Evolutionary conservation across 2,797 vertebrate genomes (phyloP), one percentile per base, ranked within the genome.

Genomic region (Periparus ater): DNA sequence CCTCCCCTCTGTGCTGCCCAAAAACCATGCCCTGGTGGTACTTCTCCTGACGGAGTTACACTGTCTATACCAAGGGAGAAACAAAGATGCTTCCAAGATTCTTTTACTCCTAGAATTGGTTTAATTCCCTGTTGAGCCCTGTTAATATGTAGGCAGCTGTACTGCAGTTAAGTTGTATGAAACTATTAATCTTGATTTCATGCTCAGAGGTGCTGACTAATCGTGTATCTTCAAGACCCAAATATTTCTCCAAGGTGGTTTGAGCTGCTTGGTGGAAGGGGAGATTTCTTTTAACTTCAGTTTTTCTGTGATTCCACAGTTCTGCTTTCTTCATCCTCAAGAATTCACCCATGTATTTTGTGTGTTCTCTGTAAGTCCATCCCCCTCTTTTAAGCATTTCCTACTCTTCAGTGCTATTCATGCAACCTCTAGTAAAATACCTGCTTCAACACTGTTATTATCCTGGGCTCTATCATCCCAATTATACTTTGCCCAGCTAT

Each of bases 181-280:
- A 95, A 54, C 38, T 50, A 94, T 85, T 92, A 61, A 89, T 89
- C 78, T 86, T 72, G 68, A 60, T 71, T 89, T 87, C 50, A 40
- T 73, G 72, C 65, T 85, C 68, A 72, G 88, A 94, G 29, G 29
- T 80, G 60, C 55, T 85, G 91, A 66, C 20, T 23, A 55, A 27
- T 36, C 48, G 57, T 50, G 61, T 55, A 47, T 74, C 66, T 93
- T 45, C 91, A 74, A 79, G 29, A 23, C 48, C 36, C 20, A 42
- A 53, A 47, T 21, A 34, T 29, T 55, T 34, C 57, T 66, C 30
- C 0, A 7, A 63, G 55, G 63, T 76, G 48, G 14, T 71, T 8
- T 82, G 51, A 55, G 53, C 42, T 77, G 51, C 63, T 73, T 36
- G 36, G 75, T 74, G 30, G 40, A 51, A 79, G 15, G 10, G 30